Percentiles rank a stretch among this genome's conserved stretches.
Conservation (phyloP, 1,140 invertebrate genomes). For the Armadillidium nasatum region DNA sequence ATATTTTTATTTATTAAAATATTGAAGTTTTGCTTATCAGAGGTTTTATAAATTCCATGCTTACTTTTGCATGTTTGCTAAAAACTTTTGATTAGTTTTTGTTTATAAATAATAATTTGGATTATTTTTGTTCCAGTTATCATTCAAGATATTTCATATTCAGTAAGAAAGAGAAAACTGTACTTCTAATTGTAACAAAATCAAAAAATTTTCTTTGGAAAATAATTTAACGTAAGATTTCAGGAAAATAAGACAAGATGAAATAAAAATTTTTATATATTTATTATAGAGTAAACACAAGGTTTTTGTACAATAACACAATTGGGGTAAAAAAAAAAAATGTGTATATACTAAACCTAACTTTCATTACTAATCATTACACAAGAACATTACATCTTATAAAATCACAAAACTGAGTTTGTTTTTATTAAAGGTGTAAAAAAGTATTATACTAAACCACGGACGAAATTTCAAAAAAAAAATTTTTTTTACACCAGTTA, state of each 20-base stretch:
- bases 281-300: conserved; percentile 1
- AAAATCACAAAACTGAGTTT: conserved; percentile 5
- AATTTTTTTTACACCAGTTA: not conserved
- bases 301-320: conserved; percentile 4
- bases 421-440: not conserved
- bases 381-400: not conserved
- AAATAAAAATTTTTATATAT: conserved; percentile 10
- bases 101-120: too few relatives aligned
- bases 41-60: too few relatives aligned
- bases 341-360: conserved; percentile 2
- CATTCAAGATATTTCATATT: too few relatives aligned
- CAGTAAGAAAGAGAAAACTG: too few relatives aligned
- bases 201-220: too few relatives aligned
- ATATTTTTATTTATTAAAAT: too few relatives aligned
- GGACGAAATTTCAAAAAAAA: not conserved
- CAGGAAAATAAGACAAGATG: not conserved
- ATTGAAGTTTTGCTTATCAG: too few relatives aligned
- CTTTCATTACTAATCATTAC: conserved; percentile 5
- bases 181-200: too few relatives aligned
- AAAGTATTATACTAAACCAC: not conserved
- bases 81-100: too few relatives aligned
- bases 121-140: too few relatives aligned
- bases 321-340: not conserved
- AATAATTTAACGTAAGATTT: too few relatives aligned
- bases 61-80: too few relatives aligned